These are phyloP conservation scores for Apocheima hispidaria DNA, from an alignment of 2,888 invertebrate genomes.

Conservation along the genomic window DNA sequence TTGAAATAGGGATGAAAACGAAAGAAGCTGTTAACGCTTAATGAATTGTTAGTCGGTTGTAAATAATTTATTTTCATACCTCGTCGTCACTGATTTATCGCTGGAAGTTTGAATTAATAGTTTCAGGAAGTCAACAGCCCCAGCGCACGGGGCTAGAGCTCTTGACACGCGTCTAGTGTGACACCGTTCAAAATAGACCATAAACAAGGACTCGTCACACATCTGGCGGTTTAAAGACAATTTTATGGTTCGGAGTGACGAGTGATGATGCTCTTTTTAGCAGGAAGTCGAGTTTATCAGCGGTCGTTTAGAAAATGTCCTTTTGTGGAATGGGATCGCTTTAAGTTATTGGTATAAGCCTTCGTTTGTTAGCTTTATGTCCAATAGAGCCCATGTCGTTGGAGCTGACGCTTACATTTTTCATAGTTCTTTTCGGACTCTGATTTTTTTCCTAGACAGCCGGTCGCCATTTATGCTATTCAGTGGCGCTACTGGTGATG, in stretches of 20 bases:
- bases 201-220: conserved; percentile 52
- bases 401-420: too few relatives aligned
- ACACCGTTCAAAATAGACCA: conserved; percentile 56
- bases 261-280: conserved; percentile 38
- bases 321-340: conserved; percentile 3
- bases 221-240: conserved; percentile 39
- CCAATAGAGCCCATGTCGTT: too few relatives aligned
- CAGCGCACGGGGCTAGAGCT: conserved; percentile 37
- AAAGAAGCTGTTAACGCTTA: conserved; percentile 61
- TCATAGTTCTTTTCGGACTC: too few relatives aligned
- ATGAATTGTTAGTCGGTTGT: conserved; percentile 64
- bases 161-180: conserved; percentile 51
- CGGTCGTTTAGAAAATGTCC: conserved; percentile 18
- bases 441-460: neutral
- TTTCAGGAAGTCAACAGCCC: conserved; percentile 66
- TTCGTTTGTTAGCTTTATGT: neutral
- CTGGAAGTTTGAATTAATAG: conserved; percentile 66
- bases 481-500: neutral
- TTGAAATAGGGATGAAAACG: conserved; percentile 32
- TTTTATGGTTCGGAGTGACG: conserved; percentile 40
- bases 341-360: neutral
- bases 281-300: conserved; percentile 37
- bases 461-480: neutral
- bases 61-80: conserved; percentile 69
- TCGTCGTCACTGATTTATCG: conserved; percentile 66